Conservation (phyloP, 1,140 invertebrate genomes). For the Pachyrhynchus sulphureomaculatus region DNA sequence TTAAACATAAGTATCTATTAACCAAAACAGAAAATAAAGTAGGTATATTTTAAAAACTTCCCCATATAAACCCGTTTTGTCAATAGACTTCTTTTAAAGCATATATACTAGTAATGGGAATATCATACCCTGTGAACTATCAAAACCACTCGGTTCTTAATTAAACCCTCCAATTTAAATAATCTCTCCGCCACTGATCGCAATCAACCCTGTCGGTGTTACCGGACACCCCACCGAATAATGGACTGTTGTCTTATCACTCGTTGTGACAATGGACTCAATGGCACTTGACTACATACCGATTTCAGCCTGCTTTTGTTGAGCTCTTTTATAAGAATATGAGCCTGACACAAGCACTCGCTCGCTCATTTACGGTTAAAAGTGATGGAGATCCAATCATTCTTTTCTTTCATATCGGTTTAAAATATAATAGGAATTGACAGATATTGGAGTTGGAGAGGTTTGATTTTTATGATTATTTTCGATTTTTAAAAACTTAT, state of each 20-base stretch:
- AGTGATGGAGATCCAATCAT: constrained; percentile 16
- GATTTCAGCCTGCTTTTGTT: constrained; percentile 23
- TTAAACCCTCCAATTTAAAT: too few relatives aligned
- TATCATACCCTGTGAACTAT: too few relatives aligned
- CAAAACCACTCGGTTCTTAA: too few relatives aligned
- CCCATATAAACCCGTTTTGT: too few relatives aligned
- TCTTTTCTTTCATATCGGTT: constrained; percentile 16
- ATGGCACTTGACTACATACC: constrained; percentile 28
- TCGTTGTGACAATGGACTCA: constrained; percentile 19
- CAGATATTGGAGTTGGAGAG: not conserved
- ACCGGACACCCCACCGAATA: constrained; percentile 20
- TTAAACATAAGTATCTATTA: too few relatives aligned
- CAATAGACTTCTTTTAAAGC: too few relatives aligned
- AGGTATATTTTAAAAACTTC: too few relatives aligned
- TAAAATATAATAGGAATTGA: constrained; percentile 8
- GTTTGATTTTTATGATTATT: not conserved
- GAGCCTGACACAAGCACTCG: constrained; percentile 23
- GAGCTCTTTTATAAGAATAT: constrained; percentile 18
- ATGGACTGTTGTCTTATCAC: constrained; percentile 25
- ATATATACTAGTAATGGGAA: too few relatives aligned
- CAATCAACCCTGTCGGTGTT: constrained; percentile 17
- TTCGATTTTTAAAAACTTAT: too few relatives aligned
- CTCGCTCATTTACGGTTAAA: constrained; percentile 15
- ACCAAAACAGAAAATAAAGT: too few relatives aligned
- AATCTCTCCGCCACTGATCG: constrained; percentile 2